phyloP scores from a whole-genome alignment of 2,888 invertebrate species.

The Hirtodrosophila confusa region DNA sequence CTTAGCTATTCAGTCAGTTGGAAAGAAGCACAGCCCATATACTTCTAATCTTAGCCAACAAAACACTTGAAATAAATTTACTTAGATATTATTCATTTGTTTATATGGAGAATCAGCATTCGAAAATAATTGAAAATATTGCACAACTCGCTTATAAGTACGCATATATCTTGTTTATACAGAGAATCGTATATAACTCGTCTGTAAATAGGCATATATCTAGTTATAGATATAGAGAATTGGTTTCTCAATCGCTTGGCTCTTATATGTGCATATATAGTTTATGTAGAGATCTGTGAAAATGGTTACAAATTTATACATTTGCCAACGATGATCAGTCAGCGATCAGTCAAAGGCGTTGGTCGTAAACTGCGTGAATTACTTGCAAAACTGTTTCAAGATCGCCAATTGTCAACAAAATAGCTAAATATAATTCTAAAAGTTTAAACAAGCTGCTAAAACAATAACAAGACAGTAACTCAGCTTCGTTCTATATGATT shows the following conservation, averaged over 20 bases:
- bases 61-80: slow-evolving; percentile 1
- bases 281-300: background rate
- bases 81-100: too few relatives aligned
- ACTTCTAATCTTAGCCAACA: background rate
- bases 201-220: too few relatives aligned
- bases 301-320: background rate
- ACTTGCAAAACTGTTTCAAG: slow-evolving; percentile 25
- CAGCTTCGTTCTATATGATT: too few relatives aligned
- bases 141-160: too few relatives aligned
- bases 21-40: too few relatives aligned
- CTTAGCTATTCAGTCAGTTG: background rate
- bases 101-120: too few relatives aligned
- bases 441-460: background rate
- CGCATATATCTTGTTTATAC: too few relatives aligned
- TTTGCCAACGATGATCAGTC: slow-evolving; percentile 5
- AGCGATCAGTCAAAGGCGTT: slow-evolving; percentile 28
- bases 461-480: background rate
- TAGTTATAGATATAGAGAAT: too few relatives aligned
- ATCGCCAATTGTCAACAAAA: slow-evolving; percentile 17
- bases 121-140: too few relatives aligned
- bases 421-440: slow-evolving; percentile 3
- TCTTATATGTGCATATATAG: too few relatives aligned
- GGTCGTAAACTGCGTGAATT: slow-evolving; percentile 16
- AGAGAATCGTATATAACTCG: too few relatives aligned
- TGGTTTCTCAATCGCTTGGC: too few relatives aligned